phyloP scores from a whole-genome alignment of 1,140 invertebrate genomes.

The Harlomillsia oculata region DNA sequence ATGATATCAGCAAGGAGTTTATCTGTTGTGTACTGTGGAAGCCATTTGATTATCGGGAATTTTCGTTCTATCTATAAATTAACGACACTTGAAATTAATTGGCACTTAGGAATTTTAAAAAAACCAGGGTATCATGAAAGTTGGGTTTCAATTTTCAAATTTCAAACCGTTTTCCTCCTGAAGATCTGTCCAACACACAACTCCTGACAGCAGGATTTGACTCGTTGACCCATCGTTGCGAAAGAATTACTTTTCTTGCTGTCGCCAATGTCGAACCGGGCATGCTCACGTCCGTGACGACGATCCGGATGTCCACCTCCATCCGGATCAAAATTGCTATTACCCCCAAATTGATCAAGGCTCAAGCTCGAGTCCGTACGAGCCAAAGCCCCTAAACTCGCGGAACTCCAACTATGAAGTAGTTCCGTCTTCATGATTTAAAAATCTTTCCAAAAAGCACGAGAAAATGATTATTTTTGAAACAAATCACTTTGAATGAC shows the following conservation, averaged over 20 bases:
- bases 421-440: constrained; percentile 31
- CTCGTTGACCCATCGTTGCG: background rate
- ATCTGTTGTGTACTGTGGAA: constrained; percentile 37
- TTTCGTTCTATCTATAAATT: constrained; percentile 25
- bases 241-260: too few species aligned
- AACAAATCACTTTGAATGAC: too few species aligned
- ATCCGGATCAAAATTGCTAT: constrained; percentile 5
- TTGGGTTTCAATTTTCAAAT: too few species aligned
- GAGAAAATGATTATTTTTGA: too few species aligned
- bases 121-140: too few species aligned
- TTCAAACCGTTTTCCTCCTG: constrained; percentile 6
- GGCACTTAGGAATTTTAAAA: background rate
- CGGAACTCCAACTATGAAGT: constrained; percentile 29
- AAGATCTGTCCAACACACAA: background rate
- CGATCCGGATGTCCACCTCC: too few species aligned
- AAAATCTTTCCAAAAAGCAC: background rate
- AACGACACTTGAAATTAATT: background rate
- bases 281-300: too few species aligned
- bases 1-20: constrained; percentile 44
- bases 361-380: constrained; percentile 15
- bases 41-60: constrained; percentile 38
- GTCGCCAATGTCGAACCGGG: too few species aligned
- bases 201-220: background rate
- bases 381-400: constrained; percentile 24
- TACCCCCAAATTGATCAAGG: constrained; percentile 1